Evolutionary conservation across 1,140 invertebrate genomes (phyloP).

Genomic region (Drosophila quadrilineata): DNA sequence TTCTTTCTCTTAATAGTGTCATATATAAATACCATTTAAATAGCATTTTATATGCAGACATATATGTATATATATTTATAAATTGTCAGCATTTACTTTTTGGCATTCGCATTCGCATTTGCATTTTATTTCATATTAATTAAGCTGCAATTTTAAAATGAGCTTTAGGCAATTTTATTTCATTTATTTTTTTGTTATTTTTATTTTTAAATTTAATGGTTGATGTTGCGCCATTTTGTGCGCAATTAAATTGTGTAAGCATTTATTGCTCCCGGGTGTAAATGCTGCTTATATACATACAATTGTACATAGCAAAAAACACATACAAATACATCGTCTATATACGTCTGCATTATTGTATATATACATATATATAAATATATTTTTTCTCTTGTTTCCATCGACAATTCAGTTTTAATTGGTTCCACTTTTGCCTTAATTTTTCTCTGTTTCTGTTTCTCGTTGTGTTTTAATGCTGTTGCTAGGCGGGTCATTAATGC

Average conservation of each 20-base stretch:
- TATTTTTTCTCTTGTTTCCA: slow-evolving; percentile 21
- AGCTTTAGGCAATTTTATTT: slow-evolving; percentile 54
- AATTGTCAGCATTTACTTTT: slow-evolving; percentile 15
- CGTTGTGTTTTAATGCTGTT: too few species aligned
- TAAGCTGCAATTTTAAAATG: slow-evolving; percentile 55
- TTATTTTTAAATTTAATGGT: slow-evolving; percentile 25
- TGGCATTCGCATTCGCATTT: slow-evolving; percentile 6
- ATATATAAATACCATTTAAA: too few species aligned
- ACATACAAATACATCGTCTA: too few species aligned
- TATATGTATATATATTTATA: slow-evolving; percentile 7
- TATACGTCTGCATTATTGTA: too few species aligned
- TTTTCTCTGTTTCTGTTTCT: too few species aligned
- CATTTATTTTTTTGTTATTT: slow-evolving; percentile 31
- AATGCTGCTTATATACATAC: slow-evolving; percentile 35
- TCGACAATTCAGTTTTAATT: slow-evolving; percentile 59
- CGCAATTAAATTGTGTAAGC: slow-evolving; percentile 77
- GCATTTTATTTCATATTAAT: slow-evolving; percentile 68
- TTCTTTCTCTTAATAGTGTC: too few species aligned
- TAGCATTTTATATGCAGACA: slow-evolving; percentile 8
- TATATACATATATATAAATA: slow-evolving; percentile 27
- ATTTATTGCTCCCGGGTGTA: slow-evolving; percentile 71
- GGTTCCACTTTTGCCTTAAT: slow-evolving; percentile 36
- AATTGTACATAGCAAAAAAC: too few species aligned
- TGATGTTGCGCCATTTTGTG: slow-evolving; percentile 58
- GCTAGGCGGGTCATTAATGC: slow-evolving; percentile 59